Base-by-base conservation (phyloP, 2,888 invertebrate species). In the Omphaloscelis lunosa region DNA sequence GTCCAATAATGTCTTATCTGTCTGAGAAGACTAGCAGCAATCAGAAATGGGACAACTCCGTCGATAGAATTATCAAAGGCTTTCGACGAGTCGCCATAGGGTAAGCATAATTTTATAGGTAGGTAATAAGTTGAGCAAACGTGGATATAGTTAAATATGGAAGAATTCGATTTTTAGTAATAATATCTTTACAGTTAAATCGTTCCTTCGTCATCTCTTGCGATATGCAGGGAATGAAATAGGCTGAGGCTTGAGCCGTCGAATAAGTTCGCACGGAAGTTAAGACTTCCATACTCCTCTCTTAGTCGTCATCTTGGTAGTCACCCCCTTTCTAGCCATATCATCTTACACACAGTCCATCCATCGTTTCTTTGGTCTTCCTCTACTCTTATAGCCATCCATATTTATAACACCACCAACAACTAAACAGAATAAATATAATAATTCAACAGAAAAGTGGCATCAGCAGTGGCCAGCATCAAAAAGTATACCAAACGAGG, bases 401-500 rank as follows among this genome's bases (percentile, higher is more conserved):
- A 51, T 8, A 23, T 23, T 23, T 9, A 51, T 23, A 23, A 45
- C 15, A 45, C 45, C 15, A 45, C 5, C 45, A 45, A 23, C 11
- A 45, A 34, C 29, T 59, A 20, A 59, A 20, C 20, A 20, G 20
- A 59, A 4, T 29, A 23, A 29, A n/a, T 15, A 0, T 53, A 41
- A 27, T 63, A 3, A 17, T 39, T 69, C 89, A 91, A 56, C 91
- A 98, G 98, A 63, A 98, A 98, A 97, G 95, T 98, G 79, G 97
- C 97, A 53, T 92, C 97, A 71, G 98, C 98, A 7, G 97, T 97
- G 75, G 96, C 97, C 12, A 97, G 97, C 83, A 96, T 99, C 86
- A 97, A 98, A 74, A 96, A 97, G n/a, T 97, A 98, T 80, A 96
- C 97, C 9, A 96, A 95, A 68, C 96, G 95, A 63, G 98, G 99